phyloP scores from a whole-genome alignment of 2,113 vertebrate genomes.

The Acanthochromis polyacanthus region DNA sequence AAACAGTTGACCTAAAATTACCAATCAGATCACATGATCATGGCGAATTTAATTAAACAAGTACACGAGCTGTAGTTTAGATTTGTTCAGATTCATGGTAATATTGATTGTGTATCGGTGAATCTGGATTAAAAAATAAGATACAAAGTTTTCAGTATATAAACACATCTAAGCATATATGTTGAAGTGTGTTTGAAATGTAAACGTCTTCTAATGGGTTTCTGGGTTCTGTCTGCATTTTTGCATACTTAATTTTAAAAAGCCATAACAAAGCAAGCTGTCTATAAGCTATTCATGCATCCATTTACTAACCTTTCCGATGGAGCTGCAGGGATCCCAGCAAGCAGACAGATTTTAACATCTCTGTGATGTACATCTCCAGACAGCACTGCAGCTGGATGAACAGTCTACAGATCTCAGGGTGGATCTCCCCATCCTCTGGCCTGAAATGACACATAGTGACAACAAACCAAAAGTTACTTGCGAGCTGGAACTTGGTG shows the following conservation, averaged over 20 bases:
- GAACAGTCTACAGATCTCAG: constrained; percentile 97
- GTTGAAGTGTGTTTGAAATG: neutral
- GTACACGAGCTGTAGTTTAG: neutral
- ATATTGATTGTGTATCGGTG: neutral
- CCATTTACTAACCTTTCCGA: constrained; percentile 89
- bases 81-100: neutral
- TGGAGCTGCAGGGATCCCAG: constrained; percentile 97
- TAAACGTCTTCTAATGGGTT: too few species aligned
- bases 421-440: constrained; percentile 97
- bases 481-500: neutral
- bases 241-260: too few species aligned
- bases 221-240: too few species aligned
- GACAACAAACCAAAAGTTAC: constrained; percentile 6
- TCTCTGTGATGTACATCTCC: constrained; percentile 99
- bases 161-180: neutral
- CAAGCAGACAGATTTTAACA: constrained; percentile 97
- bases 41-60: neutral
- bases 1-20: neutral
- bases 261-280: neutral
- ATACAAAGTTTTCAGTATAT: too few species aligned
- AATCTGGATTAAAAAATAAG: neutral
- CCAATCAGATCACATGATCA: neutral
- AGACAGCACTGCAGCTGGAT: constrained; percentile 98
- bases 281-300: neutral
- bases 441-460: constrained; percentile 84